phyloP scores from a whole-genome alignment of 2,888 invertebrate species.

The Trichopoda pennipes region DNA sequence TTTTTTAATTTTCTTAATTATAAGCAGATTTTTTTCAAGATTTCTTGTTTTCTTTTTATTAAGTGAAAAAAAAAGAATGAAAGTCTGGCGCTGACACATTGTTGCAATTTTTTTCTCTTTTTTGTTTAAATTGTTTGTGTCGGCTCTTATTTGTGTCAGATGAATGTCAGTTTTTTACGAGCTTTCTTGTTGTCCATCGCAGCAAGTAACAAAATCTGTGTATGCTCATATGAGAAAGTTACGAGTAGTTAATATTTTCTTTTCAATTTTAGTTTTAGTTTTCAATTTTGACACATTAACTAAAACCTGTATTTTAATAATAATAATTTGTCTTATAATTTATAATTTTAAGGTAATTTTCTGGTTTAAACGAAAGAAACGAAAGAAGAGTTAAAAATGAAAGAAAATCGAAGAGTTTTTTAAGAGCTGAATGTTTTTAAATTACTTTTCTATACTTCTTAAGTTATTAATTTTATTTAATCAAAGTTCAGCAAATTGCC shows the following conservation, averaged over 20 bases:
- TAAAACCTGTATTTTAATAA: slow-evolving; percentile 11
- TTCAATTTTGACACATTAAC: slow-evolving; percentile 13
- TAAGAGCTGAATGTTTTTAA: no score
- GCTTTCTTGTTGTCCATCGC: slow-evolving; percentile 49
- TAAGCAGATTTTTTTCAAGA: background rate
- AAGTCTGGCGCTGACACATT: slow-evolving; percentile 48
- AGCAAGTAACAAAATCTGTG: slow-evolving; percentile 36
- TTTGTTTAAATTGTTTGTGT: background rate
- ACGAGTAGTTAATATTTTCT: slow-evolving; percentile 41
- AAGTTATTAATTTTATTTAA: no score
- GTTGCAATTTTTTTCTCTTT: slow-evolving; percentile 2
- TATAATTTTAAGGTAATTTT: no score
- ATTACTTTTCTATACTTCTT: background rate
- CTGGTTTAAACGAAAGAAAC: background rate
- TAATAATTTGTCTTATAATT: no score
- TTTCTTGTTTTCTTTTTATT: slow-evolving; percentile 22
- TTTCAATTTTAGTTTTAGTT: slow-evolving; percentile 39
- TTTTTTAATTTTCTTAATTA: background rate
- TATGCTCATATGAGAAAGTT: slow-evolving; percentile 55
- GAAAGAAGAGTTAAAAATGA: no score
- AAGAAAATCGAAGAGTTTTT: no score
- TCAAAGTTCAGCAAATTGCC: no score
- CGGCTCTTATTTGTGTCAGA: slow-evolving; percentile 25
- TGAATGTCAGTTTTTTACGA: slow-evolving; percentile 51
- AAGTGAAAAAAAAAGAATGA: slow-evolving; percentile 68